phyloP scores from a whole-genome alignment of 2,113 vertebrate genomes.

The Triplophysa siluroides region DNA sequence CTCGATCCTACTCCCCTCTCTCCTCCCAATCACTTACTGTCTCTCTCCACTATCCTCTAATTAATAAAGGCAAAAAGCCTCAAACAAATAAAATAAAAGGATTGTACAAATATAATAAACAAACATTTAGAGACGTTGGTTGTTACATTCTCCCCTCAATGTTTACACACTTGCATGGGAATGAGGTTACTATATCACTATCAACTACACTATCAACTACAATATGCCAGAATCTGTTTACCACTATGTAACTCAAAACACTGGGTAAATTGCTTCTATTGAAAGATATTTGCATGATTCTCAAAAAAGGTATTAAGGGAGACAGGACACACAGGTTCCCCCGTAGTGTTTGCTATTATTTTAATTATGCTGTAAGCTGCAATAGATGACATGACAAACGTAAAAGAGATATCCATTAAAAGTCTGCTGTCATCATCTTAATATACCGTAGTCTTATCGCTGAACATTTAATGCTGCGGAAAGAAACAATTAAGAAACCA shows the following conservation, averaged over 20 bases:
- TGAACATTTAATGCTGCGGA: neutral
- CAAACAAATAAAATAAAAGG: neutral
- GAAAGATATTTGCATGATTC: conserved; percentile 9
- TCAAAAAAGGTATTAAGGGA: conserved; percentile 8
- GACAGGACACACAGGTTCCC: neutral
- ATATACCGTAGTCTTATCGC: neutral
- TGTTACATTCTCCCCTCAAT: neutral
- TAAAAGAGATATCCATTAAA: neutral
- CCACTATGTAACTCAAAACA: conserved; percentile 4
- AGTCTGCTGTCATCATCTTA: neutral
- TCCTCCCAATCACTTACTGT: no score
- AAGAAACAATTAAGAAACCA: neutral
- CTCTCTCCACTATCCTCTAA: no score
- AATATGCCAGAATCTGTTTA: conserved; percentile 11
- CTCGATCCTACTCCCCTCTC: no score
- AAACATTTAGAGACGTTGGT: neutral
- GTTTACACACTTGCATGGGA: neutral
- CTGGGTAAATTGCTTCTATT: neutral
- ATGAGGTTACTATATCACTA: neutral
- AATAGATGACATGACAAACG: neutral
- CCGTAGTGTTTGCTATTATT: neutral
- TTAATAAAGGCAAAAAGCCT: no score
- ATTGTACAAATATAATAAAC: neutral
- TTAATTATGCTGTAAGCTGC: neutral
- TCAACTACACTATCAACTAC: conserved; percentile 14